These are phyloP conservation scores for Sebastes nivosus DNA, from an alignment of 2,797 vertebrate species.

Conservation along the genomic window DNA sequence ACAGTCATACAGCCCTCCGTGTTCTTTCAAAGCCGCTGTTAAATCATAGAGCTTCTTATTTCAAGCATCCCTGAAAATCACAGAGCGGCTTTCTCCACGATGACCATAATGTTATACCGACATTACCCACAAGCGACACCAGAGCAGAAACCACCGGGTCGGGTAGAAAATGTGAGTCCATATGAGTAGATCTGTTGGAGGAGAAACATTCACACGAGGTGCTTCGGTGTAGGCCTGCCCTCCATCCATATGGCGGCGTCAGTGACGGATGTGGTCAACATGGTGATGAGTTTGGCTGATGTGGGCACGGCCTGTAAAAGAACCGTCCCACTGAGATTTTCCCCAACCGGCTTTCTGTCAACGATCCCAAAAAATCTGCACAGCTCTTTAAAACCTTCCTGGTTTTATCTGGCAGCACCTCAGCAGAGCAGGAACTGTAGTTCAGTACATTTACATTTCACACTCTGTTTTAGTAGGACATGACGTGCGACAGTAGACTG, in stretches of 20 bases:
- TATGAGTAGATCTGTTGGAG: neutral
- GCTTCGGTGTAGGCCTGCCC: conserved; percentile 3
- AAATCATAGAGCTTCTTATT: conserved; percentile 54
- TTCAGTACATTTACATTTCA: conserved; percentile 38
- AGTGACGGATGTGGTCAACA: conserved; percentile 39
- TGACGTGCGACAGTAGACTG: neutral
- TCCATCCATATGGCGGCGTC: conserved; percentile 18
- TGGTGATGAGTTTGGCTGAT: conserved; percentile 62
- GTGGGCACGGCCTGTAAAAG: conserved; percentile 30
- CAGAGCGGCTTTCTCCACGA: conserved; percentile 38
- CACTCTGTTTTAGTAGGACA: conserved; percentile 13
- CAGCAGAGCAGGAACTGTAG: conserved; percentile 16
- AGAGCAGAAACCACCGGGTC: conserved; percentile 20
- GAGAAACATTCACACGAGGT: neutral
- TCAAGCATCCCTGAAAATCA: conserved; percentile 55
- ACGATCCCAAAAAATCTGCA: conserved; percentile 37
- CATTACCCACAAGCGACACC: conserved; percentile 51
- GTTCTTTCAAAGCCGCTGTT: conserved; percentile 35
- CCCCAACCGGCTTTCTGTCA: conserved; percentile 34
- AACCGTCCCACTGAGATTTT: conserved; percentile 25
- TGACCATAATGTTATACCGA: conserved; percentile 60
- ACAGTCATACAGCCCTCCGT: conserved; percentile 20
- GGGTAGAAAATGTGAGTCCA: conserved; percentile 4
- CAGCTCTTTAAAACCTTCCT: conserved; percentile 22
- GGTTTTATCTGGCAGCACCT: conserved; percentile 39